Percentiles rank a stretch among this genome's conserved stretches.
phyloP scores from a whole-genome alignment of 2,113 vertebrate genomes.

The Lepus timidus region DNA sequence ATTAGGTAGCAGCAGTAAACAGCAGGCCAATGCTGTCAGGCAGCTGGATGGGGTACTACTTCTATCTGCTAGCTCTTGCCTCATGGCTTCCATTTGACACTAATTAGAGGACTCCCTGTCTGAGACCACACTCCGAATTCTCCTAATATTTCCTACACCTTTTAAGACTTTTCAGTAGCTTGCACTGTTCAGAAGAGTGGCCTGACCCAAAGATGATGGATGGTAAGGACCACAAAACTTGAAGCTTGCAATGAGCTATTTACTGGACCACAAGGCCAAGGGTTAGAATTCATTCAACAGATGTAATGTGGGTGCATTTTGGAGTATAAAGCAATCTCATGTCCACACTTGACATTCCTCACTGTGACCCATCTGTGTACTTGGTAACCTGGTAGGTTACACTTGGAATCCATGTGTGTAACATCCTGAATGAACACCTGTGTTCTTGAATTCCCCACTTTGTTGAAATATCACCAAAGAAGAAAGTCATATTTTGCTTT shows the following conservation, averaged over 20 bases:
- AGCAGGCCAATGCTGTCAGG: not conserved
- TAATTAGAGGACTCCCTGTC: conserved; percentile 58
- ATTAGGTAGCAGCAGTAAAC: not conserved
- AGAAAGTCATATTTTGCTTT: not conserved
- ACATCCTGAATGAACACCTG: not conserved
- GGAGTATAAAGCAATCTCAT: not conserved
- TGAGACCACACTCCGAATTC: not conserved
- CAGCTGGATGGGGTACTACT: not conserved
- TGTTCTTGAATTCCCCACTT: not conserved
- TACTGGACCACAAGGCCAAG: not conserved
- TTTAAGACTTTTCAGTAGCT: not conserved
- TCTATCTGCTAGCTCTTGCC: not conserved
- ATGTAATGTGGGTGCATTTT: not conserved
- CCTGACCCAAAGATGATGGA: conserved; percentile 10
- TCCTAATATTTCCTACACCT: not conserved
- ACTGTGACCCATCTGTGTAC: not conserved
- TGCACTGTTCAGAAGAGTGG: not conserved
- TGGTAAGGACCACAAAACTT: not conserved
- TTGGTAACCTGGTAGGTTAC: not conserved
- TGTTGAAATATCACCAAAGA: not conserved
- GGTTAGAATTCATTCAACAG: conserved; percentile 23
- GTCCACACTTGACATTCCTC: not conserved
- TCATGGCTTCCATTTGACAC: conserved; percentile 52
- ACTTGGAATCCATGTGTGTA: too few species aligned
- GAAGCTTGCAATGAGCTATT: conserved; percentile 10